phyloP scores from a whole-genome alignment of 2,888 invertebrate species.

The Drosophila kuntzei region DNA sequence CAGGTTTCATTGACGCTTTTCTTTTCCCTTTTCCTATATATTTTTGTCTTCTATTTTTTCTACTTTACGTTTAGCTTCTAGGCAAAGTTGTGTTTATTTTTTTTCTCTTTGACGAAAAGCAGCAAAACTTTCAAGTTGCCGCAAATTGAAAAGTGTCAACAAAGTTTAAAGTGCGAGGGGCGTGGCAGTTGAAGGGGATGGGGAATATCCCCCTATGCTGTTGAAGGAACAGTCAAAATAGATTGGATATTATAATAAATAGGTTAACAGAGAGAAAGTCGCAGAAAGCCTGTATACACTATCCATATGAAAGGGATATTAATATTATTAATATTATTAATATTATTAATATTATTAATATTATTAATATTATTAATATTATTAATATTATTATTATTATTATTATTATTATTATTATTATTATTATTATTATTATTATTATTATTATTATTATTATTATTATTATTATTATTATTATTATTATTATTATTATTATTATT shows the following conservation, averaged over 20 bases:
- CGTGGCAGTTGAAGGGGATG: not conserved
- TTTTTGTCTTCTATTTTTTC: not conserved
- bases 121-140: slow-evolving; percentile 59
- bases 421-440: too few relatives aligned
- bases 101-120: slow-evolving; percentile 9
- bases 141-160: slow-evolving; percentile 62
- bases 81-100: slow-evolving; percentile 34
- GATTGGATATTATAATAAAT: slow-evolving; percentile 31
- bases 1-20: slow-evolving; percentile 70
- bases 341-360: too few relatives aligned
- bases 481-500: too few relatives aligned
- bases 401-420: too few relatives aligned
- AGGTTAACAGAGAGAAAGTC: slow-evolving; percentile 4
- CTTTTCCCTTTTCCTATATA: slow-evolving; percentile 10
- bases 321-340: too few relatives aligned
- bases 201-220: not conserved
- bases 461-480: too few relatives aligned
- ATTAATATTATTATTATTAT: too few relatives aligned
- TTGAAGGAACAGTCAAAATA: slow-evolving; percentile 18
- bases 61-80: slow-evolving; percentile 37
- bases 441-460: too few relatives aligned
- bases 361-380: not conserved
- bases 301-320: not conserved
- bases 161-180: slow-evolving; percentile 46
- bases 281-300: not conserved